Percentiles rank a stretch among this genome's conserved stretches.
Evolutionary conservation across 2,113 vertebrate genomes (phyloP).

Genomic region (Seriola quinqueradiata): DNA sequence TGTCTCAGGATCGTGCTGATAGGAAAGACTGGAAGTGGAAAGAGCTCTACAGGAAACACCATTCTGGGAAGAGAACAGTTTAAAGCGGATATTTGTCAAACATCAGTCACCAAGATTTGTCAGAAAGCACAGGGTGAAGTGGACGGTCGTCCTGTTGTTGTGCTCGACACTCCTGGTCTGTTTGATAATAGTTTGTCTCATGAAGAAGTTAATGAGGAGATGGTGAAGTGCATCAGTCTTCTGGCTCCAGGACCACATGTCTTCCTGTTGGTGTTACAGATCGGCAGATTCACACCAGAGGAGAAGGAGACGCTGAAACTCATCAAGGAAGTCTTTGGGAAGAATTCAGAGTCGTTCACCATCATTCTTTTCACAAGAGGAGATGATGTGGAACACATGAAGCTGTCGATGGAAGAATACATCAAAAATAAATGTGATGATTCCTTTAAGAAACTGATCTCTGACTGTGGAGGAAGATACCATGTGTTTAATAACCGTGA

Average conservation of each 20-base stretch:
- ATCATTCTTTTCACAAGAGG: constrained; percentile 43
- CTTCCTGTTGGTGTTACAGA: constrained; percentile 45
- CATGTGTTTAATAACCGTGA: constrained; percentile 34
- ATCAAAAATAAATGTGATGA: not conserved
- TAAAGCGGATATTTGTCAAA: not conserved
- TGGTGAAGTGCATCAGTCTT: constrained; percentile 30
- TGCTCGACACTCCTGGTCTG: constrained; percentile 45
- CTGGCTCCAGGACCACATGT: constrained; percentile 50
- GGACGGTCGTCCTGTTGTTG: constrained; percentile 1
- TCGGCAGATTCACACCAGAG: constrained; percentile 30
- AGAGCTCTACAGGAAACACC: constrained; percentile 46
- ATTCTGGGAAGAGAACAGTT: constrained; percentile 17
- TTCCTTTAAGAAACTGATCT: not conserved
- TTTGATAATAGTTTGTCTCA: not conserved
- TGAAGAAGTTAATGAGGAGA: not conserved
- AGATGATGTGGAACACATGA: not conserved
- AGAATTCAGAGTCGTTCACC: constrained; percentile 27
- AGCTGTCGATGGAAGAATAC: not conserved
- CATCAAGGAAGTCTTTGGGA: constrained; percentile 38
- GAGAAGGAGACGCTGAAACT: constrained; percentile 42
- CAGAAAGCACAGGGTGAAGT: constrained; percentile 6
- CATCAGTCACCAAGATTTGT: constrained; percentile 23
- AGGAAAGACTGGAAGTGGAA: constrained; percentile 40
- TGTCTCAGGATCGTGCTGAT: constrained; percentile 38
- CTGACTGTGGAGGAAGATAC: constrained; percentile 37